Conservation (phyloP, 2,888 invertebrate species). For the Choreutis nemorana region DNA sequence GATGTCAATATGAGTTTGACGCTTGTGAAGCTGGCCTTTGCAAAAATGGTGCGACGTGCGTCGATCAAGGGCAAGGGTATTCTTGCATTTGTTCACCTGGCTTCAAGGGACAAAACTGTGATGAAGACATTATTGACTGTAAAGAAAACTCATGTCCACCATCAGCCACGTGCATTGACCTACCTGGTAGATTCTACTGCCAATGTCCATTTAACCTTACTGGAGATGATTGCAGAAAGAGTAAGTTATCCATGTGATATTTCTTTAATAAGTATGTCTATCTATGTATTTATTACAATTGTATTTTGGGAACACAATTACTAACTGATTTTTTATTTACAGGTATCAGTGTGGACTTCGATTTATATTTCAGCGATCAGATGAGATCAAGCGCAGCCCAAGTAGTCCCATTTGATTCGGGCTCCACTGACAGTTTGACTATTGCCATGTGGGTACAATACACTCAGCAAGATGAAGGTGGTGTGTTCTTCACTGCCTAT, state of each 20-base stretch:
- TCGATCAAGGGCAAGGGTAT: slow-evolving; percentile 86
- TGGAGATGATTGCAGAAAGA: slow-evolving; percentile 95
- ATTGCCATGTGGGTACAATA: slow-evolving; percentile 98
- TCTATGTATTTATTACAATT: slow-evolving; percentile 12
- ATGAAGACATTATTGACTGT: slow-evolving; percentile 90
- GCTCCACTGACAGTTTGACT: slow-evolving; percentile 80
- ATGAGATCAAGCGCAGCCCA: slow-evolving; percentile 91
- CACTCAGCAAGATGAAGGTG: slow-evolving; percentile 88
- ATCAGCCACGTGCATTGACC: slow-evolving; percentile 90
- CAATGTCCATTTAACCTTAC: slow-evolving; percentile 97
- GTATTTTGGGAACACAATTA: no score
- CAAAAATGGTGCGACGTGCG: slow-evolving; percentile 91
- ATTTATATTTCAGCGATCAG: slow-evolving; percentile 93
- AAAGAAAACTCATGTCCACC: slow-evolving; percentile 94
- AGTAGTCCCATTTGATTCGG: slow-evolving; percentile 88
- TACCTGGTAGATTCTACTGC: slow-evolving; percentile 91
- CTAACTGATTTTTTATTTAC: no score
- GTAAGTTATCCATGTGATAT: slow-evolving; percentile 59
- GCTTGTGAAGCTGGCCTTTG: slow-evolving; percentile 91
- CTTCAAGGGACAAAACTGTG: slow-evolving; percentile 82
- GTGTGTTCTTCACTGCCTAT: slow-evolving; percentile 93
- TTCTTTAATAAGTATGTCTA: slow-evolving; percentile 3
- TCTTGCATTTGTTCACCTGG: slow-evolving; percentile 88
- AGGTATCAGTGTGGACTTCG: slow-evolving; percentile 99
- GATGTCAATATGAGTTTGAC: slow-evolving; percentile 93